These are phyloP conservation scores for Calameuta pallipes DNA, from an alignment of 2,888 invertebrate genomes.

Conservation along the genomic window DNA sequence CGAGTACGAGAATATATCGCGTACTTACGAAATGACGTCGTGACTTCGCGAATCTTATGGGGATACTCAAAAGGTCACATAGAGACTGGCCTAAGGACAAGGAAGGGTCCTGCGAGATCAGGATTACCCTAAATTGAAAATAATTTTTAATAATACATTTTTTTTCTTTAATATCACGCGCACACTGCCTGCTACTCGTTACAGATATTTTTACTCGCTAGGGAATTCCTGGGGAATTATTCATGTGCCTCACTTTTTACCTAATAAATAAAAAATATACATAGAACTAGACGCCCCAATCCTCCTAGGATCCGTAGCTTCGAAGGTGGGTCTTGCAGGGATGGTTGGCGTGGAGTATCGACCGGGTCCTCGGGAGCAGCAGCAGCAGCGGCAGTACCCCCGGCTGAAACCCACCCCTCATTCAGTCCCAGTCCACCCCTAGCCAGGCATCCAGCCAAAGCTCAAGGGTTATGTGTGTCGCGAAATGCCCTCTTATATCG, in stretches of 20 bases:
- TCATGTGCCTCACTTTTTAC: not conserved
- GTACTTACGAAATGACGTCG: not conserved
- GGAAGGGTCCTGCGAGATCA: not conserved
- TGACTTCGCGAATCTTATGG: not conserved
- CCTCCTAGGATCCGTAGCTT: not conserved
- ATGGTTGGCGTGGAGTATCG: constrained; percentile 18
- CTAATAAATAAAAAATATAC: not conserved
- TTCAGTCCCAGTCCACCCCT: not conserved
- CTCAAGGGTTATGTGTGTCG: not conserved
- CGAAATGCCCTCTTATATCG: not conserved
- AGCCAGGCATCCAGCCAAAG: not conserved
- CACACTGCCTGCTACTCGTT: too few relatives aligned
- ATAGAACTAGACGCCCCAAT: not conserved
- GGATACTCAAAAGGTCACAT: not conserved
- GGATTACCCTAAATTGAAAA: not conserved
- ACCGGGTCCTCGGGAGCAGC: constrained; percentile 9
- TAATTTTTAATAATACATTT: not conserved
- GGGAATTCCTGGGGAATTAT: not conserved
- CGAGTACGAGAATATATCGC: not conserved
- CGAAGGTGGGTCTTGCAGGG: constrained; percentile 10
- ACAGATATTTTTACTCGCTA: not conserved
- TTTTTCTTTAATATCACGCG: too few relatives aligned
- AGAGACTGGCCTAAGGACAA: not conserved
- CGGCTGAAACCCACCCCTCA: constrained; percentile 11
- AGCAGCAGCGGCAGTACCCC: constrained; percentile 4